Evolutionary conservation across 2,113 vertebrate species (phyloP), one percentile per base, ranked within the genome.

Genomic region (Chrysemys picta): DNA sequence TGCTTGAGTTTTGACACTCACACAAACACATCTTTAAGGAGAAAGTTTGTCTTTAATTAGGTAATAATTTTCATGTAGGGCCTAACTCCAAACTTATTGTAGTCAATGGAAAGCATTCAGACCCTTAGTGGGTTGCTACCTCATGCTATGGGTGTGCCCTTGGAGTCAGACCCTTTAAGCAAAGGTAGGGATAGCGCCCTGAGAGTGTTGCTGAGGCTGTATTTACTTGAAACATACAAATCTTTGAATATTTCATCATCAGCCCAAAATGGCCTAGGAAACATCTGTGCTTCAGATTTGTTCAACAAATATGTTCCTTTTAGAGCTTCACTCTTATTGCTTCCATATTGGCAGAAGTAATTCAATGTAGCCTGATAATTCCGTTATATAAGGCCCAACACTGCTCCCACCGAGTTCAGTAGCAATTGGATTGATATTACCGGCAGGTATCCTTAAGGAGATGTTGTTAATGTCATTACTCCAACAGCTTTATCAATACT

Each of bases 361-460:
- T 97, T 92, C 94, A 90, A 86, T 95, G 57, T 92, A 81, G 94
- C 89, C 85, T 11, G 29, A 69, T 96, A 97, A 97, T 97, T 94
- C 42, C 91, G 79, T 97, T 97, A 95, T 88, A 75, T 65, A 65
- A 83, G 87, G 47, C 89, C 96, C 81, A 91, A 84, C 89, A 54
- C 72, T 92, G 88, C 84, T 82, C 80, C 81, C 89, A 85, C 84
- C 83, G 56, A 69, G 94, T 95, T 96, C 96, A 94, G 94, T 96
- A 89, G 90, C 96, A 95, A 97, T 93, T 94, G 89, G 4, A 76
- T 97, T 97, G 95, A 49, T 95, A 92, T 93, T 94, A 96, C 90
- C 96, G 94, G 89, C 91, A 94, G 96, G 93, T 96, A 91, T 93
- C 85, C 94, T 79, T 89, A 93, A 76, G 80, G 89, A 91, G 92